Evolutionary conservation across 1,140 invertebrate genomes (phyloP).

Genomic region (Drosophila suzukii): DNA sequence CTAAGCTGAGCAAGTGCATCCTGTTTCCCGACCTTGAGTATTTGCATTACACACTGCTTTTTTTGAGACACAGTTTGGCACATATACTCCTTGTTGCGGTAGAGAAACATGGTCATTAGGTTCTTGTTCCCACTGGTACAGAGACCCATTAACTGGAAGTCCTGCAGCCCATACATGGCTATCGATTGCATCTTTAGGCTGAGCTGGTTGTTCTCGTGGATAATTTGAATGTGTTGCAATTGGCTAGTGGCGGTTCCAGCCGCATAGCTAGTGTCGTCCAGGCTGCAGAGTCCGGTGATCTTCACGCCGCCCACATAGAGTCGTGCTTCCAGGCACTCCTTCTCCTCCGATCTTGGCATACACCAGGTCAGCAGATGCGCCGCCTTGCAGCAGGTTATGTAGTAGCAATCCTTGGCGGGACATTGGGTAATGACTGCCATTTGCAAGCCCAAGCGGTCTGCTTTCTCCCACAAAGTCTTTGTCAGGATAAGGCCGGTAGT

Average conservation of each 20-base stretch:
- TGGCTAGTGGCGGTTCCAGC: slow-evolving; percentile 31
- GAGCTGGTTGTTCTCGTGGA: slow-evolving; percentile 29
- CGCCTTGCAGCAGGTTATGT: slow-evolving; percentile 60
- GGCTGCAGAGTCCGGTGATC: slow-evolving; percentile 48
- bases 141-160: slow-evolving; percentile 52
- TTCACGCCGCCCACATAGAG: slow-evolving; percentile 64
- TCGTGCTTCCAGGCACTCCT: slow-evolving; percentile 33
- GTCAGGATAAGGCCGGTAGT: slow-evolving; percentile 19
- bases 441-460: slow-evolving; percentile 63
- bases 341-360: slow-evolving; percentile 4
- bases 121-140: slow-evolving; percentile 36
- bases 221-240: slow-evolving; percentile 30
- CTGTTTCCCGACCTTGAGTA: slow-evolving; percentile 43
- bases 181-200: slow-evolving; percentile 28
- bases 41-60: slow-evolving; percentile 12
- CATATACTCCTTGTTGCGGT: slow-evolving; percentile 58
- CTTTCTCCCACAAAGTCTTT: slow-evolving; percentile 50
- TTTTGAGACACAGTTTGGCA: neutral
- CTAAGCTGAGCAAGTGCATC: slow-evolving; percentile 32
- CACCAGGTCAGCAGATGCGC: slow-evolving; percentile 63
- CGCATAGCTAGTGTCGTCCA: slow-evolving; percentile 15
- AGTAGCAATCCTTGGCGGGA: slow-evolving; percentile 29
- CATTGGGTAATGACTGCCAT: slow-evolving; percentile 40
- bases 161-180: slow-evolving; percentile 2
- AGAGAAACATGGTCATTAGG: slow-evolving; percentile 44